A percentile compares a stretch with the other conserved stretches of the same genome.
These are phyloP conservation scores for Accipiter virgatus DNA, from an alignment of 2,113 vertebrate species.

Conservation along the genomic window DNA sequence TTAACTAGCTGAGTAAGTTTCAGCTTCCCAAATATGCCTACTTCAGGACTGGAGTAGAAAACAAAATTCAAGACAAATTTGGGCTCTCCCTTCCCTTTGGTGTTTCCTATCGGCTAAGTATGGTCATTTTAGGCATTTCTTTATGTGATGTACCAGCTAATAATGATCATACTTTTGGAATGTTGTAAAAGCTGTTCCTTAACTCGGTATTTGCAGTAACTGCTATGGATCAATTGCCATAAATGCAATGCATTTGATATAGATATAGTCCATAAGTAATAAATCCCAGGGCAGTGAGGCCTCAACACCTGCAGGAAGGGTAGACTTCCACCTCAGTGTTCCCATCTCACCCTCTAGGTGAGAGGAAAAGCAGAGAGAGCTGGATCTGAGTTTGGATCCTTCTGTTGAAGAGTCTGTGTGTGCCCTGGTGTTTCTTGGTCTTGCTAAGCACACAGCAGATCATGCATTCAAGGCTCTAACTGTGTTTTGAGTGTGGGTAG, in stretches of 20 bases:
- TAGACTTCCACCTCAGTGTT: neutral
- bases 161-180: neutral
- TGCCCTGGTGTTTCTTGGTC: neutral
- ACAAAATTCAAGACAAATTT: neutral
- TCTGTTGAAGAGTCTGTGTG: neutral
- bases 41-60: neutral
- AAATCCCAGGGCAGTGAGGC: neutral
- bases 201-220: neutral
- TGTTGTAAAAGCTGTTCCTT: neutral
- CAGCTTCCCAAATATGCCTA: neutral
- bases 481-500: neutral
- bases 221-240: neutral
- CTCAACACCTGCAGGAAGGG: neutral
- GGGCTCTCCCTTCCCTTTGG: rapidly evolving
- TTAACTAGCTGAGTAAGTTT: neutral
- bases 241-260: neutral
- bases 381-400: neutral
- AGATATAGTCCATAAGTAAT: neutral
- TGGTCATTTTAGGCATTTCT: neutral
- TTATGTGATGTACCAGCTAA: neutral
- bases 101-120: neutral
- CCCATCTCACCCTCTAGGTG: neutral
- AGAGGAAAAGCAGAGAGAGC: neutral
- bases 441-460: neutral
- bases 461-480: neutral